These are phyloP conservation scores for Rousettus madagascariensis DNA, from an alignment of 2,797 vertebrate genomes.

Conservation along the genomic window DNA sequence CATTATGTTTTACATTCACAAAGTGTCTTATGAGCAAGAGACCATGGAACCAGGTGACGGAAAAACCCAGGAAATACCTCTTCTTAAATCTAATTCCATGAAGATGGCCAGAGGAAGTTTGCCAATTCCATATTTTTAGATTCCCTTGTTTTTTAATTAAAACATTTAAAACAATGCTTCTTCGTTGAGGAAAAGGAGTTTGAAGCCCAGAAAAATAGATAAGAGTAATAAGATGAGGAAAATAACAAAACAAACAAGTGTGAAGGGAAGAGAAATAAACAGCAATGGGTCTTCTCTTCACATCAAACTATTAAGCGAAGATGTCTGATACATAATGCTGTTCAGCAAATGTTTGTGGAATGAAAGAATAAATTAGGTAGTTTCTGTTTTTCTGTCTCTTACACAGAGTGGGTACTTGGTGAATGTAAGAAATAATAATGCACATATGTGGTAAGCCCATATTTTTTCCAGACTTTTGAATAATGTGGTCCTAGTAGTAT, in stretches of 20 bases:
- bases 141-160: background rate
- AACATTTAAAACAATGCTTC: background rate
- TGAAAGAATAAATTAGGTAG: background rate
- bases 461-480: background rate
- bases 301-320: background rate
- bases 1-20: background rate
- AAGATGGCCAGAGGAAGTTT: background rate
- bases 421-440: background rate
- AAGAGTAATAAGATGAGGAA: background rate
- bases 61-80: background rate
- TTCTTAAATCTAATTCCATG: background rate
- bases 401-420: background rate
- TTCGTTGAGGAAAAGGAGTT: background rate
- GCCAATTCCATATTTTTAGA: background rate
- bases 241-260: background rate
- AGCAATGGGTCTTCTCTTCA: background rate
- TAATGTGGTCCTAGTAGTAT: background rate
- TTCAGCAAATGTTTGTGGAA: background rate
- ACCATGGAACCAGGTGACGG: background rate
- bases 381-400: background rate
- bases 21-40: background rate
- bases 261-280: background rate
- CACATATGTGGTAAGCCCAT: background rate
- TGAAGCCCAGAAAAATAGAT: background rate
- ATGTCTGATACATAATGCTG: rapidly evolving